A percentile compares a stretch with the other conserved stretches of the same genome.
Evolutionary conservation across 2,113 vertebrate genomes (phyloP).

Genomic region (Bombycilla garrulus): DNA sequence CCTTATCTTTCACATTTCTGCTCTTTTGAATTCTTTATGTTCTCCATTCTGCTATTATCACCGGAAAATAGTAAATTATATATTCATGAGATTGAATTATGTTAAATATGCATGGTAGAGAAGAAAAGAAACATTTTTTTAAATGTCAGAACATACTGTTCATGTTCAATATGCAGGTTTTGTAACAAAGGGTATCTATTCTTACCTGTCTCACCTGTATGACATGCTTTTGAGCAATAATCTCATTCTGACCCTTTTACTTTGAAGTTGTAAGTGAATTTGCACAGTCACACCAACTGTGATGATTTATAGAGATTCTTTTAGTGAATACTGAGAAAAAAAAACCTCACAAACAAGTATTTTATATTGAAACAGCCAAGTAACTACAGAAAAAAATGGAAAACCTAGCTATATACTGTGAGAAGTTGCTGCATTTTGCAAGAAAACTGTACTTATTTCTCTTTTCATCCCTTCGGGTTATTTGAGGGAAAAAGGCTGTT

Average conservation of each 20-base stretch:
- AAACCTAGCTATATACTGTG: not conserved
- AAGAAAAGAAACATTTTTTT: not conserved
- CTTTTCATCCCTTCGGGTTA: not conserved
- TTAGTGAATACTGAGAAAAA: not conserved
- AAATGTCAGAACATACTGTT: not conserved
- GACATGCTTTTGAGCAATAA: not conserved
- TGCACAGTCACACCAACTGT: not conserved
- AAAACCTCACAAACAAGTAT: not conserved
- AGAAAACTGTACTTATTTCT: not conserved
- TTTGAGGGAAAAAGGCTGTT: not conserved
- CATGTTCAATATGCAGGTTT: not conserved
- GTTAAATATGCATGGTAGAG: not conserved
- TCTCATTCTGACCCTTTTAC: not conserved
- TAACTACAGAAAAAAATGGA: not conserved
- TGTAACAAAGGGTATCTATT: not conserved
- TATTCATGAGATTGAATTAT: not conserved
- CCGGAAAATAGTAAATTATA: not conserved
- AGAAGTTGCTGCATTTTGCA: not conserved
- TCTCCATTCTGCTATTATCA: not conserved
- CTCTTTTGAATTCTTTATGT: not conserved
- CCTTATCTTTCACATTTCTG: not conserved
- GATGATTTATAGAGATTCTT: not conserved
- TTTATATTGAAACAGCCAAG: not conserved
- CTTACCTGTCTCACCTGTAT: not conserved
- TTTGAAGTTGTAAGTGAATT: not conserved